Percentiles rank a stretch among this genome's conserved stretches.
Conservation (phyloP, 2,113 vertebrate genomes). For the Cygnus buccinator region DNA sequence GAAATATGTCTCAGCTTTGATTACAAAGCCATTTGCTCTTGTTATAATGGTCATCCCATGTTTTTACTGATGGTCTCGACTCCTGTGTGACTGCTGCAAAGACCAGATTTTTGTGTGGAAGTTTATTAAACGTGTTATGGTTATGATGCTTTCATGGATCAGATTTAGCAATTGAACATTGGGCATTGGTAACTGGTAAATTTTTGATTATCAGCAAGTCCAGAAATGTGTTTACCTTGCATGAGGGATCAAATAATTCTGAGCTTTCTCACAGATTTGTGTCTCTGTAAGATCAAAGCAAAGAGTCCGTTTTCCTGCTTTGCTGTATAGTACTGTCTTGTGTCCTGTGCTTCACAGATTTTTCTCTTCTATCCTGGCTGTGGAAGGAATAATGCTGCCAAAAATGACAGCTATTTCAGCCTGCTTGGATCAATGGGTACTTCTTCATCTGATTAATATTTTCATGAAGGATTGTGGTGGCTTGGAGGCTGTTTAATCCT, state of each 20-base stretch:
- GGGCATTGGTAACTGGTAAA: background rate
- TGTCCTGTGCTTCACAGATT: background rate
- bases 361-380: background rate
- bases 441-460: background rate
- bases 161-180: background rate
- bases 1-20: background rate
- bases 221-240: background rate
- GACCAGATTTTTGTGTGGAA: background rate
- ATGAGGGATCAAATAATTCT: background rate
- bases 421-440: background rate
- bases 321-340: background rate
- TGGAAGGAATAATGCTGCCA: background rate
- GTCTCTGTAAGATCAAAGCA: background rate
- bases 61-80: background rate
- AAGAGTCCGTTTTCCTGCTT: background rate
- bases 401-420: background rate
- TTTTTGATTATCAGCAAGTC: background rate
- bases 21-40: background rate
- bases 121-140: background rate
- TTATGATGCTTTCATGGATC: background rate
- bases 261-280: background rate
- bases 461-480: background rate
- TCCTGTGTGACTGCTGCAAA: background rate
- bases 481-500: background rate
- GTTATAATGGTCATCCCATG: background rate